Evolutionary conservation across 1,140 invertebrate species (phyloP), one percentile per base, ranked within the genome.

Genomic region (Sycophaga agraensis): DNA sequence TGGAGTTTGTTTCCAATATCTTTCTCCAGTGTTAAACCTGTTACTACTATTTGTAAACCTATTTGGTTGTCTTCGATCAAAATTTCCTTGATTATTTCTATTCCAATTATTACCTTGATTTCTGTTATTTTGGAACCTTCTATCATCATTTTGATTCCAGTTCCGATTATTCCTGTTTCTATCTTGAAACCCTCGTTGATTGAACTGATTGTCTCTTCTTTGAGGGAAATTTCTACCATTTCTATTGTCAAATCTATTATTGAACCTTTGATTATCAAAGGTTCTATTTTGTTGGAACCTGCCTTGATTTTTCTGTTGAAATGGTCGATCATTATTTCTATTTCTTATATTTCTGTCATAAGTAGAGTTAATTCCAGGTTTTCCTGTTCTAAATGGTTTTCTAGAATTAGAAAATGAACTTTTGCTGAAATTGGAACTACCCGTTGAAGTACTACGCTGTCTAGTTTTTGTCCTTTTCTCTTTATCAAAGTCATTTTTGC

Each of bases 401-500:
- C 19, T 56, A 42, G 16, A 14, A 39, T 43, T 48, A 24, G 48
- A 50, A 50, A 49, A 34, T 17, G 45, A 37, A 43, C 48, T 50
- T 28, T 22, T 59, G 16, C 59, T 58, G 11, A 31, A 51, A 35
- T 48, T 50, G 22, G 63, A 65, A 59, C 63, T 65, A 14, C 22
- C 31, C 53, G 51, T 63, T 26, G 66, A 60, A 67, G 26, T 59
- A 28, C 71, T 75, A 16, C 68, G 69, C 35, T 66, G 66, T 49
- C 54, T 66, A 12, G 66, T 68, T 48, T 71, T 74, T 14, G 66
- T 68, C 5, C 69, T 68, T 51, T 74, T 75, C 31, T 73, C 71
- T 16, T 73, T 76, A 22, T 70, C 66, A 6, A 66, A 71, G 6
- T 59, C 19, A 19, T 68, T 70, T 28, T 68, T 70, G 14, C 65